Base-by-base conservation (phyloP, 2,888 invertebrate genomes). In the Macrosoma leucophasiata region DNA sequence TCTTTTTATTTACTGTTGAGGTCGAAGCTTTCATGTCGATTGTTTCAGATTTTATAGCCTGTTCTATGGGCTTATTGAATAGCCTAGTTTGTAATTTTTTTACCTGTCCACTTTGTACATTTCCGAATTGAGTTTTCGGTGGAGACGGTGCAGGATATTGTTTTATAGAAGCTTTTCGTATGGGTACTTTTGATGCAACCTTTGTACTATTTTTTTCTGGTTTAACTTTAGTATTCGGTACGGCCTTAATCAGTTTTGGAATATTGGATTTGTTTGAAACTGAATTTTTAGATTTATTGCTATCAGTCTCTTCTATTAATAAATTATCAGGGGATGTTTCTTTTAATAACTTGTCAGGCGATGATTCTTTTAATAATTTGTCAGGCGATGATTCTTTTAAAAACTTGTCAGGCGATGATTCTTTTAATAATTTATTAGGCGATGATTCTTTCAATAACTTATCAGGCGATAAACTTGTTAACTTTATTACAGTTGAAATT, bases 71-170 rank as follows among this genome's bases (percentile, higher is more conserved):
- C 50, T 72, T 74, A 48, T 67, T 76, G 38, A 85, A 82, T 29
- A 85, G 53, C 43, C 70, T 69, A 20, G 74, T 72, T 59, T 85
- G 85, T 38, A 85, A 54, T 46, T 84, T 79, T 50, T 81, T 84
- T 1, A 85, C 84, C 40, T 75, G 73, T 8, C 85, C 85, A 48
- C 63, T 84, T 60, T 76, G 78, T 37, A 85, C 62, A 45, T 74
- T 76, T 13, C 79, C 76, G 46, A 85, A 85, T 38, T 79, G 77
- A 20, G 64, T 40, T 61, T 78, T 84, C n/a, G 79, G 79, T 13
- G 84, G 82, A n/a, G 69, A 61, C 3, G 82, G 82, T 3, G 78
- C 75, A 31, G 74, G 71, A 43, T 76, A 66, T 43, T 76, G 75
- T 46, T 84, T 82, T 18, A 69, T 29, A 13, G 81, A 79, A 33